Evolutionary conservation across 2,113 vertebrate species (phyloP), one percentile per base, ranked within the genome.

Genomic region (Cathartes aura): DNA sequence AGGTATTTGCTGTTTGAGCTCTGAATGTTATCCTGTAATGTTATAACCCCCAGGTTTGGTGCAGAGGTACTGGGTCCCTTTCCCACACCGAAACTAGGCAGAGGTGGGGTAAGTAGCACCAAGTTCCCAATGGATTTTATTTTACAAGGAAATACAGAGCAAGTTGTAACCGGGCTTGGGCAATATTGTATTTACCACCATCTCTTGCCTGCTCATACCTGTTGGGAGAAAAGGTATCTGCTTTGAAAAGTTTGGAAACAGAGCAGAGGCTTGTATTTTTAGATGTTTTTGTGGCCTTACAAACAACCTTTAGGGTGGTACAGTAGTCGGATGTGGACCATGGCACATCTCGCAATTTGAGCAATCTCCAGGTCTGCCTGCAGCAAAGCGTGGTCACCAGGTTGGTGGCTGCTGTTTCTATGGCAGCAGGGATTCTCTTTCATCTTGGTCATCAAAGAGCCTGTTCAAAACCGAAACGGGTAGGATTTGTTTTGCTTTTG

Each of bases 401-500:
- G 24, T 23, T 16, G 68, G 59, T 6, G 30, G 42, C 78, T 93
- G 93, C 90, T 15, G 92, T 97, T 95, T 91, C 97, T 92, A 95
- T 95, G 79, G 95, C 94, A 97, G 97, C 92, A 17, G 92, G 30
- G 34, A 87, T 96, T 93, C 82, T 50, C 36, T 13, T 74, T 66
- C 6, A 15, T 19, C 71, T 27, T 11, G 0, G 26, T 82, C 70
- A 85, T 88, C 85, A 30, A 47, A 4, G 87, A 60, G 48, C 74
- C 63, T 23, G 36, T 15, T 87, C n/a, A 2, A 2, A 87, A 78
- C 5, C 2, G 0, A 12, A 82, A 3, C 1, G 3, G 56, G 43
- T 27, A 48, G 48, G 8, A 32, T 75, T 70, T 90, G 89, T 76
- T 96, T 89, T 90, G 62, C 58, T 88, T 47, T 79, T 79, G 29